Evolutionary conservation across 92 coral and sea anemone genomes (phyloP), one percentile per base, ranked within the genome.

Genomic region (Epizoanthus ramosus): DNA sequence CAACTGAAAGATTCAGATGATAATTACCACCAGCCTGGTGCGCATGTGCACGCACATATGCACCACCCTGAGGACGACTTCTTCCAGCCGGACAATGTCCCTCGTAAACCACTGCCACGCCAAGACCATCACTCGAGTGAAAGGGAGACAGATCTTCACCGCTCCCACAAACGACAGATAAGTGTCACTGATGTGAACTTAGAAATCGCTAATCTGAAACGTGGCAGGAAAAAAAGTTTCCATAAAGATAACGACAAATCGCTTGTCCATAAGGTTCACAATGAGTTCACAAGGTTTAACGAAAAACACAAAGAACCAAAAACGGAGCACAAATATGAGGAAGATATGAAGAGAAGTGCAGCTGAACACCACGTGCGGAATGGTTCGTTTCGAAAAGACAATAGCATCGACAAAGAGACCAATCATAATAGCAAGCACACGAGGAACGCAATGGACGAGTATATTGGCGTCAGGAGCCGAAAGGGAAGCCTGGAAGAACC

Each of bases 371-470:
- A 70, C 9, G 81, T 73, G 15, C 41, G 63, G 3, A 47, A 21
- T 18, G 23, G 16, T 18, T 13, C 70, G 28, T 66, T 23, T 19
- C 75, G 87, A n/a, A 64, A 89, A 75, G 22, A 52, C 31, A 71
- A 76, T n/a, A 89, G 89, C 71, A 56, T 85, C 10, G 37, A 79
- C 23, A 89, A 89, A 2, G 88, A 88, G 16, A 5, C 22, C 12
- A 24, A 12, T 4, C 15, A 22, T 24, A 9, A 59, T 47, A 59
- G 17, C 23, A 61, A 39, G 39, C 14, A n/a, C 22, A 15, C 41
- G 8, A 61, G 66, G 71, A 54, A 77, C 6, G 37, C 33, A 19
- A 19, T 23, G 23, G 82, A 77, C 3, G 57, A 24, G 1, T 10
- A 77, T 21, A 54, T 86, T 15, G 80, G 80, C 41, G 37, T 18